Conservation (phyloP, 2,113 vertebrate species). For the Canis aureus region DNA sequence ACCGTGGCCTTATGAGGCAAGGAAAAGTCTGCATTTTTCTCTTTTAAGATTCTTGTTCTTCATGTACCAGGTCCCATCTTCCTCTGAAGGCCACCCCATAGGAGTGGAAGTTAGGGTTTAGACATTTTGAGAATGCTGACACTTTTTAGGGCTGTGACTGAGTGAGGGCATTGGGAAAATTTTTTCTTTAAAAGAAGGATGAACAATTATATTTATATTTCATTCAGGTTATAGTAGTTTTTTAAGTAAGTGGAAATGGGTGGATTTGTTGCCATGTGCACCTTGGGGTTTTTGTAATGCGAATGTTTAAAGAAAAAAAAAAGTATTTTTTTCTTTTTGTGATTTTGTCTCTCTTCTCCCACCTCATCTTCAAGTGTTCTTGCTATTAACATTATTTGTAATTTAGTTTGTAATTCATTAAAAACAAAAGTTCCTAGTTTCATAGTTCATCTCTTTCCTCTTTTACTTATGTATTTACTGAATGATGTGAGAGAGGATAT, state of each 20-base stretch:
- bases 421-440: slow-evolving; percentile 74
- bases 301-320: slow-evolving; percentile 43
- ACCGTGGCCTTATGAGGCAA: background rate
- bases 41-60: slow-evolving; percentile 61
- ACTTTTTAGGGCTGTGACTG: slow-evolving; percentile 71
- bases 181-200: slow-evolving; percentile 80
- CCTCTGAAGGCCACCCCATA: slow-evolving; percentile 20
- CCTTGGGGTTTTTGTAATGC: slow-evolving; percentile 78
- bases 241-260: slow-evolving; percentile 41
- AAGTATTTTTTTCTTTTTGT: slow-evolving; percentile 65
- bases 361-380: slow-evolving; percentile 58
- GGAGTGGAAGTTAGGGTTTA: slow-evolving; percentile 58
- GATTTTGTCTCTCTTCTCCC: slow-evolving; percentile 54
- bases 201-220: slow-evolving; percentile 84
- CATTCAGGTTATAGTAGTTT: slow-evolving; percentile 75
- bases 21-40: slow-evolving; percentile 65
- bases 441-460: slow-evolving; percentile 60
- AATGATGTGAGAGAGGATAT: slow-evolving; percentile 23
- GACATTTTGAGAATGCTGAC: slow-evolving; percentile 67
- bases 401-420: slow-evolving; percentile 82
- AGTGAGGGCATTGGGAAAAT: background rate
- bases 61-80: slow-evolving; percentile 34
- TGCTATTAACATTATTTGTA: slow-evolving; percentile 81
- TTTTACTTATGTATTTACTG: slow-evolving; percentile 37
- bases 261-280: slow-evolving; percentile 72